Percentiles rank a stretch among this genome's conserved stretches.
Evolutionary conservation across 2,888 invertebrate species (phyloP).

Genomic region (Villa cingulata): DNA sequence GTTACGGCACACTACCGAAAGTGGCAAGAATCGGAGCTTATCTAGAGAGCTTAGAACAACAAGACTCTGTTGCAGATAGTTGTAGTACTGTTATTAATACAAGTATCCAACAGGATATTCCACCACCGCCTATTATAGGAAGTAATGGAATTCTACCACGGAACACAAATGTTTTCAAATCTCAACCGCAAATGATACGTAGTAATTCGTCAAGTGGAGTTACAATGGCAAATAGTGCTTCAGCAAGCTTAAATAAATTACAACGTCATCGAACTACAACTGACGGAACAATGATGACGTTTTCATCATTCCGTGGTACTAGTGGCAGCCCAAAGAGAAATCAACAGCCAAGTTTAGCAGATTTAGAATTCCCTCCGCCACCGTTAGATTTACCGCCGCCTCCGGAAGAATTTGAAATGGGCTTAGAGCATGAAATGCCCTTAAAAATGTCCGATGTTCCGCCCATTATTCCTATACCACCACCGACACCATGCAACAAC

Average conservation of each 20-base stretch:
- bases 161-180: constrained; percentile 34
- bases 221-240: constrained; percentile 49
- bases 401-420: constrained; percentile 46
- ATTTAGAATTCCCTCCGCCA: constrained; percentile 79
- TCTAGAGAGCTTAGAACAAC: constrained; percentile 80
- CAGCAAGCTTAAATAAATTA: constrained; percentile 43
- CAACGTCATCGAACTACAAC: constrained; percentile 41
- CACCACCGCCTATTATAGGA: constrained; percentile 13
- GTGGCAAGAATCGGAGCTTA: constrained; percentile 93
- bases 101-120: constrained; percentile 15
- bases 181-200: constrained; percentile 72
- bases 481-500: constrained; percentile 27
- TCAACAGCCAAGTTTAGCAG: constrained; percentile 60
- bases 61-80: constrained; percentile 36
- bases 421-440: constrained; percentile 20
- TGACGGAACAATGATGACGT: constrained; percentile 38
- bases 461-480: constrained; percentile 20
- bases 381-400: constrained; percentile 69
- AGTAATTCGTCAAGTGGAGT: constrained; percentile 81
- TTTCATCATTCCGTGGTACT: constrained; percentile 42
- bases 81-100: constrained; percentile 5
- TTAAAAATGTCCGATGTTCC: constrained; percentile 17
- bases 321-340: constrained; percentile 57
- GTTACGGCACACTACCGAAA: constrained; percentile 94
- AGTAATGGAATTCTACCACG: constrained; percentile 3